Conservation (phyloP, 2,113 vertebrate species). For the Jaculus jaculus region DNA sequence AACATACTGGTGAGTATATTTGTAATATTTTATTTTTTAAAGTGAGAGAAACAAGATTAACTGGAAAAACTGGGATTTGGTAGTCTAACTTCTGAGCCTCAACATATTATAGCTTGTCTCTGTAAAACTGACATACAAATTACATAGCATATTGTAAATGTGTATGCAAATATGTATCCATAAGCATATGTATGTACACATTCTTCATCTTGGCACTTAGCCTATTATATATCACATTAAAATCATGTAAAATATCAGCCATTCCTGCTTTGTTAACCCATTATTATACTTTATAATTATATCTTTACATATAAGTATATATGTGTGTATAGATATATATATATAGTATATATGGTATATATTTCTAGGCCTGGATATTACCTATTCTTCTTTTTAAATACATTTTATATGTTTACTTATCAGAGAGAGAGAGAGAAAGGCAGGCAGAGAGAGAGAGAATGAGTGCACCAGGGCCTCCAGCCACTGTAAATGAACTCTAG, state of each 20-base stretch:
- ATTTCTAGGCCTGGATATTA: neutral
- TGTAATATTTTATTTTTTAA: slow-evolving; percentile 37
- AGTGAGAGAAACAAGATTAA: neutral
- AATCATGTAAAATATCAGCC: neutral
- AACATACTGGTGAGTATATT: neutral
- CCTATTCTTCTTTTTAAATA: neutral
- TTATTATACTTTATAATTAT: neutral
- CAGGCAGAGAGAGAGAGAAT: too few species aligned
- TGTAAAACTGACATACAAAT: neutral
- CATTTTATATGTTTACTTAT: too few species aligned
- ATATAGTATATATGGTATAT: neutral
- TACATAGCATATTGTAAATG: neutral
- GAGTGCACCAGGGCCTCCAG: too few species aligned
- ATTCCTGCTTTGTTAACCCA: neutral
- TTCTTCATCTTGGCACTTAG: neutral
- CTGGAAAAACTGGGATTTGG: neutral
- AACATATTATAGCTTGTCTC: neutral
- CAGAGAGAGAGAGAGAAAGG: too few species aligned
- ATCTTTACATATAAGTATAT: neutral
- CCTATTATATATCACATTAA: neutral
- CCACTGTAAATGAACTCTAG: too few species aligned
- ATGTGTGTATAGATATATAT: too few species aligned
- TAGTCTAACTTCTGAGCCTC: neutral
- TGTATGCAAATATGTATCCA: neutral
- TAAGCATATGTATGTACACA: neutral